These are phyloP conservation scores for Cetonia aurata DNA, from an alignment of 2,888 invertebrate species.

Conservation along the genomic window DNA sequence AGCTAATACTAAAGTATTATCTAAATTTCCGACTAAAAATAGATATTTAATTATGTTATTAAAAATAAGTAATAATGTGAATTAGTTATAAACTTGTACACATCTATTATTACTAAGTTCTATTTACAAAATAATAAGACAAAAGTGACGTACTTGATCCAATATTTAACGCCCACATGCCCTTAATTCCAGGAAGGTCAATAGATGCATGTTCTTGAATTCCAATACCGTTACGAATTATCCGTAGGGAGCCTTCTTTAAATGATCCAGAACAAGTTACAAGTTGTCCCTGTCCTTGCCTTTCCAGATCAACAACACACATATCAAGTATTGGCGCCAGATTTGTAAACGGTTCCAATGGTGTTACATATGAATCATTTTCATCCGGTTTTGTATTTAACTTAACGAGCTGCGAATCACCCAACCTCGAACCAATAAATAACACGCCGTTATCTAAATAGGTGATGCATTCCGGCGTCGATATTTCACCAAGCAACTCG, in stretches of 20 bases:
- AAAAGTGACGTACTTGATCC: conserved; percentile 67
- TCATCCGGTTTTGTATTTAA: conserved; percentile 88
- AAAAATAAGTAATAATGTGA: no score
- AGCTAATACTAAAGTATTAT: conserved; percentile 93
- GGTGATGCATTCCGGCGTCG: conserved; percentile 96
- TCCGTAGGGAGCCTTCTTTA: conserved; percentile 96
- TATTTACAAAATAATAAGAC: neutral
- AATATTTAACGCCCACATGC: conserved; percentile 95
- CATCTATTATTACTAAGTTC: no score
- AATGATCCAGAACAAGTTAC: conserved; percentile 98
- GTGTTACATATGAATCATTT: conserved; percentile 88
- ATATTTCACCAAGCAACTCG: conserved; percentile 89
- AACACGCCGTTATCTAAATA: conserved; percentile 99
- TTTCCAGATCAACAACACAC: conserved; percentile 96
- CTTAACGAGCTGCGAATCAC: conserved; percentile 95
- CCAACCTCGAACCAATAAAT: conserved; percentile 94
- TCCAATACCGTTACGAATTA: conserved; percentile 98
- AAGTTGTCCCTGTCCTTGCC: conserved; percentile 97
- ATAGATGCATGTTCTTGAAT: conserved; percentile 98
- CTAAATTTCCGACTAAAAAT: conserved; percentile 63
- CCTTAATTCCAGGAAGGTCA: conserved; percentile 96
- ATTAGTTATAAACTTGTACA: no score
- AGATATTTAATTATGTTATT: neutral
- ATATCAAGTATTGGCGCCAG: conserved; percentile 98
- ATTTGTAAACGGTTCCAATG: conserved; percentile 97